Percentiles rank a stretch among this genome's conserved stretches.
These are phyloP conservation scores for Drosophila austrosaltans DNA, from an alignment of 2,888 invertebrate genomes.

Conservation along the genomic window DNA sequence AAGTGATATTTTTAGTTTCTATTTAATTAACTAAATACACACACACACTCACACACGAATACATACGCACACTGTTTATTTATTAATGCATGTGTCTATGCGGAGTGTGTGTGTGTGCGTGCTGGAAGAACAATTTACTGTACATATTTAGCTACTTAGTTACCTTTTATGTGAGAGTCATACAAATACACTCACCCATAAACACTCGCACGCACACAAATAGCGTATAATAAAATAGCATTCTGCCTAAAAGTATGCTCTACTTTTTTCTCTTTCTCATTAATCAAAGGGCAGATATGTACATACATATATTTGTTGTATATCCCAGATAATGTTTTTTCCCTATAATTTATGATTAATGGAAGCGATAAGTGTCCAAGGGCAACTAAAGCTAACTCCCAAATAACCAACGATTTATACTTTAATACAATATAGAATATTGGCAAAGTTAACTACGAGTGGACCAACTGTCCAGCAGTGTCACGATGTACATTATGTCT, in stretches of 20 bases:
- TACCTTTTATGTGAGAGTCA: conserved; percentile 8
- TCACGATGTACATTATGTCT: too few relatives aligned
- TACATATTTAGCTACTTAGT: conserved; percentile 11
- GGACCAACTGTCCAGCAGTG: too few relatives aligned
- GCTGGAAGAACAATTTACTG: conserved; percentile 9
- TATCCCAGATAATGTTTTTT: background rate
- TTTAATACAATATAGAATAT: background rate
- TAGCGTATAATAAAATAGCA: background rate
- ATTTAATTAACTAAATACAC: conserved; percentile 70
- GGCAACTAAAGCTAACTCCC: conserved; percentile 3
- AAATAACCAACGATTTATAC: background rate
- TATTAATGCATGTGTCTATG: conserved; percentile 18
- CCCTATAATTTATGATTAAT: conserved; percentile 5
- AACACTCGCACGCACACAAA: background rate
- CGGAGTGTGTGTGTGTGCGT: conserved; percentile 17
- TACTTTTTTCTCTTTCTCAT: background rate
- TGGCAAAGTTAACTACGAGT: background rate
- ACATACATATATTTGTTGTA: too few relatives aligned
- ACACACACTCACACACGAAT: conserved; percentile 30
- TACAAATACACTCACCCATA: background rate
- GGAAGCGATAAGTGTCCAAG: background rate
- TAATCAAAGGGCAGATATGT: background rate
- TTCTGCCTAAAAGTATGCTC: conserved; percentile 3
- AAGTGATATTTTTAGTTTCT: conserved; percentile 62
- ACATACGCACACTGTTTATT: conserved; percentile 16